Evolutionary conservation across 2,797 vertebrate genomes (phyloP).

Genomic region (Urophycis tenuis): DNA sequence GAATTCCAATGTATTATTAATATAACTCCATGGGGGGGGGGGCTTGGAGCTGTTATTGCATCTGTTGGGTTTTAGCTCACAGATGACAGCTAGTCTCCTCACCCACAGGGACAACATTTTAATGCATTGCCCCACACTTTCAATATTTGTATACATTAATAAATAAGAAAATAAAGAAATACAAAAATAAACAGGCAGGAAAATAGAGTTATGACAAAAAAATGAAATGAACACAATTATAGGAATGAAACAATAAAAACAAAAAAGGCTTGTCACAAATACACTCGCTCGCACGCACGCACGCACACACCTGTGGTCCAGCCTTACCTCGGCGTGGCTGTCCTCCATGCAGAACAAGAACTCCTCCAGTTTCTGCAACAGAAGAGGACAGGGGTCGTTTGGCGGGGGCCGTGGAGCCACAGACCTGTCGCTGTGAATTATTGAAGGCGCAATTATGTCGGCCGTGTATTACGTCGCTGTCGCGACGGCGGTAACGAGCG

Average conservation of each 20-base stretch:
- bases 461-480: constrained; percentile 38
- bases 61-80: not conserved
- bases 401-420: constrained; percentile 49
- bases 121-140: no score
- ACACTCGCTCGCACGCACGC: not conserved
- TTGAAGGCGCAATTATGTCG: constrained; percentile 59
- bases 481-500: constrained; percentile 54
- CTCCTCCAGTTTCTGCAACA: constrained; percentile 73
- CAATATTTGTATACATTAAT: not conserved
- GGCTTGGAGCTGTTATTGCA: not conserved
- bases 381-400: constrained; percentile 40
- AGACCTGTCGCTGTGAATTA: constrained; percentile 63
- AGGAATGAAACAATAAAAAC: not conserved
- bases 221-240: not conserved
- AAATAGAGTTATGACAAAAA: not conserved
- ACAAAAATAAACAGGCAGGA: not conserved
- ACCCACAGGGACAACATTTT: not conserved
- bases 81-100: not conserved
- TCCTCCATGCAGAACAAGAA: constrained; percentile 74
- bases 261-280: not conserved
- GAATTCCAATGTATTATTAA: constrained; percentile 1
- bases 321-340: constrained; percentile 69
- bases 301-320: not conserved
- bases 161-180: not conserved
- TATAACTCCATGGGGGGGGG: not conserved